Evolutionary conservation across 2,113 vertebrate species (phyloP).

Genomic region (Alectura lathami): DNA sequence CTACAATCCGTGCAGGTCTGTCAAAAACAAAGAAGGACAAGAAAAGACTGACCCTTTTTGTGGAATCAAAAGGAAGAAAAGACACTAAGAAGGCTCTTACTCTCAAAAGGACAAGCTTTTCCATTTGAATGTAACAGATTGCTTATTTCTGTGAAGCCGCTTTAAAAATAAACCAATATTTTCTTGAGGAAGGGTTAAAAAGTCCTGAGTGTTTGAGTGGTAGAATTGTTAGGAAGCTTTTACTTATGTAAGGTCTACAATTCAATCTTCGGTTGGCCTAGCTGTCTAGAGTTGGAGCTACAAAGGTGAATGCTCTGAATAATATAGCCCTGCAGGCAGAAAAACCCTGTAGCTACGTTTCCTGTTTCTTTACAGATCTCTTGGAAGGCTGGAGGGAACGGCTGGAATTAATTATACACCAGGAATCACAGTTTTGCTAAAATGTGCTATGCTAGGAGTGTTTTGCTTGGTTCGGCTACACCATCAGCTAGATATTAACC

Average conservation of each 20-base stretch:
- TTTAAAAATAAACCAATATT: neutral
- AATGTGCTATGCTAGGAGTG: neutral
- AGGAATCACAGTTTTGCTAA: neutral
- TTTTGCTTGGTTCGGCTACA: neutral
- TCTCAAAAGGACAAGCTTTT: neutral
- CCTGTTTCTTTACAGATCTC: neutral
- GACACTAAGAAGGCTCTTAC: neutral
- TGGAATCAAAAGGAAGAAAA: neutral
- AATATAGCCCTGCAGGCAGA: neutral
- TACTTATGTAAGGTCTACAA: fast-evolving
- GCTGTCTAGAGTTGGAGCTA: neutral
- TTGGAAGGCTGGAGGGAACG: neutral
- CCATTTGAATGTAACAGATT: constrained; percentile 6
- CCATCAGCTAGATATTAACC: neutral
- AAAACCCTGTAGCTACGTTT: neutral
- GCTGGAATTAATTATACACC: neutral
- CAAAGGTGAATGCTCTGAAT: neutral
- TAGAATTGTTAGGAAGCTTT: neutral
- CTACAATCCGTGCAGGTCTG: neutral
- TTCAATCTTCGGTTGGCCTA: neutral
- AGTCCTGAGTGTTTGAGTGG: neutral
- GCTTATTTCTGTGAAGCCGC: neutral
- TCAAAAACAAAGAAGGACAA: neutral
- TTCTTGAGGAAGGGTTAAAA: neutral
- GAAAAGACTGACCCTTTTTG: neutral